Evolutionary conservation across 2,113 vertebrate genomes (phyloP).

Genomic region (Taxidea taxus): DNA sequence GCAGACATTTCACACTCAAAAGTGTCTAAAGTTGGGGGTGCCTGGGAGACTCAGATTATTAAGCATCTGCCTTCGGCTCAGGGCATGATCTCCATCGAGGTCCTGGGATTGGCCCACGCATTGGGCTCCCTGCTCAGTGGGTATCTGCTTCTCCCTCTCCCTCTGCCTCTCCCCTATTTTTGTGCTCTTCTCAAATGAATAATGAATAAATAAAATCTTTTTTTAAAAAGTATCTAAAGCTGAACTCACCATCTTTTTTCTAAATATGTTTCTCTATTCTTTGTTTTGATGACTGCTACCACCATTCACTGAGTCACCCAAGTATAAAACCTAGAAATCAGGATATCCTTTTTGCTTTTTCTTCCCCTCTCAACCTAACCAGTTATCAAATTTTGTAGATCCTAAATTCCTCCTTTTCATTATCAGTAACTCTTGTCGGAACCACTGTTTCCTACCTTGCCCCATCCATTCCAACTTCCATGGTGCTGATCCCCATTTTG

Average conservation of each 20-base stretch:
- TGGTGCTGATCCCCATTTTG: neutral
- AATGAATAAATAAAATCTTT: neutral
- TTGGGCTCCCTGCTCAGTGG: neutral
- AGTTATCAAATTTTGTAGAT: neutral
- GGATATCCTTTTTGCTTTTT: neutral
- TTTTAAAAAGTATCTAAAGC: too few relatives aligned
- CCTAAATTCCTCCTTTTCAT: neutral
- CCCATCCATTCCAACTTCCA: neutral
- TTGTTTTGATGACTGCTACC: neutral
- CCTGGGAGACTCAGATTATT: neutral
- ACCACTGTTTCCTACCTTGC: neutral
- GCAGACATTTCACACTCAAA: neutral
- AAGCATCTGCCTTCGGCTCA: neutral
- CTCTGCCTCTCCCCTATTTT: neutral
- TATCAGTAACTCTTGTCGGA: neutral
- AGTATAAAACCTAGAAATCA: neutral
- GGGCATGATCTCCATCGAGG: neutral
- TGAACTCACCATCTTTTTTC: neutral
- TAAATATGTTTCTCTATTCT: neutral
- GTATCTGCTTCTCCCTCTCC: neutral
- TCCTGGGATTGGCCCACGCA: neutral
- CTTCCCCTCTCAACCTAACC: neutral
- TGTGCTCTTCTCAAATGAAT: neutral
- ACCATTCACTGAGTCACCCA: neutral
- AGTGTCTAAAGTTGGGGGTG: neutral